Conservation (phyloP, 2,797 vertebrate species). For the Scyliorhinus canicula region DNA sequence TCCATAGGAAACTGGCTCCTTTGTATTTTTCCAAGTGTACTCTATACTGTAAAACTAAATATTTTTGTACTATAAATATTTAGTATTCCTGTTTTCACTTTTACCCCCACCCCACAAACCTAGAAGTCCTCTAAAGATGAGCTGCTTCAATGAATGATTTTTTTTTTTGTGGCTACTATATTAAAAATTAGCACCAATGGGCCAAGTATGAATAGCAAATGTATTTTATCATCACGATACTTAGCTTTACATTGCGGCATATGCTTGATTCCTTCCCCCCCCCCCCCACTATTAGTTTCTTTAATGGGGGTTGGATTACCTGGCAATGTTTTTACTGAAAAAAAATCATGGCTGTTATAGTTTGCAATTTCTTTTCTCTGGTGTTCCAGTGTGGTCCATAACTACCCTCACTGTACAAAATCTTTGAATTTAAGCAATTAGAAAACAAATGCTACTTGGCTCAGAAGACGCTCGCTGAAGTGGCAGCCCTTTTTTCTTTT, state of each 20-base stretch:
- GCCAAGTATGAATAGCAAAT: background rate
- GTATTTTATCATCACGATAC: background rate
- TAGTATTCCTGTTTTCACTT: background rate
- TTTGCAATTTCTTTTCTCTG: background rate
- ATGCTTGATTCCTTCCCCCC: background rate
- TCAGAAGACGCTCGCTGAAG: background rate
- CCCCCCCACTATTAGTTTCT: background rate
- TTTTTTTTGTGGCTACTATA: background rate
- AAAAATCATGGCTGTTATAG: constrained; percentile 1
- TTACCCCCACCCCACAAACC: background rate
- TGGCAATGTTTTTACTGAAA: background rate
- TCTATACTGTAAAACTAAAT: constrained; percentile 31
- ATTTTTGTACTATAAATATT: constrained; percentile 32
- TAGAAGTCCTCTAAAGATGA: background rate
- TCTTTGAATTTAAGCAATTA: background rate
- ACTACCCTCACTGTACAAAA: background rate
- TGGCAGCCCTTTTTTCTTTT: background rate
- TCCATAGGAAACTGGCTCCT: constrained; percentile 34
- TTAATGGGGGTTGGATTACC: background rate
- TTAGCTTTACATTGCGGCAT: constrained; percentile 2
- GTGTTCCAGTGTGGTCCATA: background rate
- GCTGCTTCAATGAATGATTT: background rate
- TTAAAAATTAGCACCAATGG: background rate
- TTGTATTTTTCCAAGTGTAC: constrained; percentile 26
- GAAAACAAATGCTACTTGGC: background rate